phyloP scores from a whole-genome alignment of 2,797 vertebrate species.

The Amniataba percoides region DNA sequence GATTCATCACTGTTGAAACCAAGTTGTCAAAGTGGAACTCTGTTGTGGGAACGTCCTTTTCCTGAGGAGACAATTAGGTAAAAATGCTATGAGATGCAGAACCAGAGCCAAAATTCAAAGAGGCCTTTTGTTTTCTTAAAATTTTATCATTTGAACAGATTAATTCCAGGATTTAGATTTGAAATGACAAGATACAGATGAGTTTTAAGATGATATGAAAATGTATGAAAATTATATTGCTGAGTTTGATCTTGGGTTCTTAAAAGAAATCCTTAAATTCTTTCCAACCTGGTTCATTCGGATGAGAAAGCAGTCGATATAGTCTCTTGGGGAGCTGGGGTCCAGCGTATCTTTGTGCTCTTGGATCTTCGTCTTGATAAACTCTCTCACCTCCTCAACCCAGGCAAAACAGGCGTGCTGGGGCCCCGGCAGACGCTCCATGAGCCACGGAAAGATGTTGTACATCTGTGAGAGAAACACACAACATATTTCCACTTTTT shows the following conservation, averaged over 20 bases:
- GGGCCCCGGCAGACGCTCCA: slow-evolving; percentile 74
- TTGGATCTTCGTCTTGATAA: slow-evolving; percentile 71
- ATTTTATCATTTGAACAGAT: background rate
- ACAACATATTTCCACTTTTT: no score
- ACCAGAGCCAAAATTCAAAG: background rate
- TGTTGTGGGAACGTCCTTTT: slow-evolving; percentile 72
- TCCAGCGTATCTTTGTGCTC: slow-evolving; percentile 77
- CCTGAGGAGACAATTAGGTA: slow-evolving; percentile 65
- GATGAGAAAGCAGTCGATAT: slow-evolving; percentile 85
- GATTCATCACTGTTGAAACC: slow-evolving; percentile 77
- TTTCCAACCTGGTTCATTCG: slow-evolving; percentile 72
- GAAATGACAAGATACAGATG: no score
- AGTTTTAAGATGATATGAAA: no score
- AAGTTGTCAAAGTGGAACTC: slow-evolving; percentile 85
- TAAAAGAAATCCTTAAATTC: background rate
- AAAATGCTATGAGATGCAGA: background rate
- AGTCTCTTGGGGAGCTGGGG: slow-evolving; percentile 74
- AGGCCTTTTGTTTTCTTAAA: background rate
- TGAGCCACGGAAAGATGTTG: slow-evolving; percentile 78
- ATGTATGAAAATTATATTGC: background rate
- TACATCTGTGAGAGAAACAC: slow-evolving; percentile 80
- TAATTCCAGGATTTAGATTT: background rate
- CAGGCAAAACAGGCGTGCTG: slow-evolving; percentile 49
- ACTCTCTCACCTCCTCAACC: slow-evolving; percentile 62
- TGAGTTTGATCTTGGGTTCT: background rate